Evolutionary conservation across 2,797 vertebrate species (phyloP).

Genomic region (Anniella stebbinsi): DNA sequence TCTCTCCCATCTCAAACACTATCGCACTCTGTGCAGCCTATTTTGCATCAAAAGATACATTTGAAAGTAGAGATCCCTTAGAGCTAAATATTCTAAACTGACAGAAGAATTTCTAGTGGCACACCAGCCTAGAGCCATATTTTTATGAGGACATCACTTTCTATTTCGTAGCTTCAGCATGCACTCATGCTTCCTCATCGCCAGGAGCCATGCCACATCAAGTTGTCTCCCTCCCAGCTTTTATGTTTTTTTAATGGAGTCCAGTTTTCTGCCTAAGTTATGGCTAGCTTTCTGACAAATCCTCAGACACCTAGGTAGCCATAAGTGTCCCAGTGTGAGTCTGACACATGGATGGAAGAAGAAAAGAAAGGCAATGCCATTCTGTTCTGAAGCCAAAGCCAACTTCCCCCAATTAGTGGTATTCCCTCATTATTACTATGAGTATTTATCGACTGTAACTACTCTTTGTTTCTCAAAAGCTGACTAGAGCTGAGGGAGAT

Average conservation of each 20-base stretch:
- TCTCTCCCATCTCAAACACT: conserved; percentile 72
- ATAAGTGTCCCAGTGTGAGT: conserved; percentile 41
- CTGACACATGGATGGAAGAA: neutral
- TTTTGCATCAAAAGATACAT: conserved; percentile 86
- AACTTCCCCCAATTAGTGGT: neutral
- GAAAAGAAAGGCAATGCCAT: neutral
- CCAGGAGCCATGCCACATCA: conserved; percentile 82
- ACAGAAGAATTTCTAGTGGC: conserved; percentile 87
- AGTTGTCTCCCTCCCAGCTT: conserved; percentile 79
- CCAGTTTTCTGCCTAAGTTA: conserved; percentile 78
- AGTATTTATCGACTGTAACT: neutral
- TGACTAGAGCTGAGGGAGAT: neutral
- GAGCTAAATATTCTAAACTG: conserved; percentile 85
- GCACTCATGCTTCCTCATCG: conserved; percentile 81
- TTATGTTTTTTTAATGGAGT: conserved; percentile 77
- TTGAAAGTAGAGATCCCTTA: conserved; percentile 84
- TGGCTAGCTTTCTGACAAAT: conserved; percentile 75
- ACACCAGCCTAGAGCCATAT: conserved; percentile 83
- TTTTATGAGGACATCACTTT: conserved; percentile 90
- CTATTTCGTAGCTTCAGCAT: conserved; percentile 85
- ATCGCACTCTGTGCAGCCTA: conserved; percentile 79
- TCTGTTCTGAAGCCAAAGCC: neutral
- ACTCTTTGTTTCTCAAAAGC: neutral
- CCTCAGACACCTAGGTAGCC: conserved; percentile 73
- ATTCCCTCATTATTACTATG: neutral